Base-by-base conservation (phyloP, 2,113 vertebrate species). In the Irena cyanogastra region DNA sequence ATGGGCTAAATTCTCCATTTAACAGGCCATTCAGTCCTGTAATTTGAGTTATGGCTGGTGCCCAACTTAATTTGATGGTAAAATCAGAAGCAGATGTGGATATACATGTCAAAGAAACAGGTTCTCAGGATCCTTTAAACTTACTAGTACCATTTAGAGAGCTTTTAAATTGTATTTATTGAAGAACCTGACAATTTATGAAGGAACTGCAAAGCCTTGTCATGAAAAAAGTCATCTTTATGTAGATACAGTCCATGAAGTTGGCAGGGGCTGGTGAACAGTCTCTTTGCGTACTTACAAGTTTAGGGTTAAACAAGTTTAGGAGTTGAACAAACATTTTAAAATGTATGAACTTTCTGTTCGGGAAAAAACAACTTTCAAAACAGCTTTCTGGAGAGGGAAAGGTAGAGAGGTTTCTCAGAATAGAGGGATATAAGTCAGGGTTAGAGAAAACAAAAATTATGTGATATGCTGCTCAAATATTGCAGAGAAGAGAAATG, bases 11-110 rank as follows among this genome's bases (percentile, higher is more conserved):
- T 74, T 94, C 42, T 91, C 66, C 54, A 24, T 69, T 87, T 76
- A 83, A 47, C 21, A 35, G 56, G 54, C 56, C 42, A 23, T 93
- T 76, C 59, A 42, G 53, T 53, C 54, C 59, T 39, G 61, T 75
- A 60, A 91, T 94, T 87, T 80, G 65, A 85, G 39, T 76, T 94
- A 70, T 30, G 27, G 4, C 49, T 87, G 23, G 16, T 65, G 28
- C 33, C 83, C 10, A 41, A 41, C 77, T 85, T 93, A 39, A 79
- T 79, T 68, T 84, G 49, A 52, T 57, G 19, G 45, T 81, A 75
- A 87, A 93, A 94, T 91, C 37, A 50, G 59, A 79, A 84, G 45
- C 84, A 94, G 78, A 64, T 87, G 81, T 79, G 53, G 21, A 20
- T 65, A 71, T 89, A 82, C n/a, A 23, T 83, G 76, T 41, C 28